Evolutionary conservation across 2,797 vertebrate genomes (phyloP).

Genomic region (Sebastes trivittatus): DNA sequence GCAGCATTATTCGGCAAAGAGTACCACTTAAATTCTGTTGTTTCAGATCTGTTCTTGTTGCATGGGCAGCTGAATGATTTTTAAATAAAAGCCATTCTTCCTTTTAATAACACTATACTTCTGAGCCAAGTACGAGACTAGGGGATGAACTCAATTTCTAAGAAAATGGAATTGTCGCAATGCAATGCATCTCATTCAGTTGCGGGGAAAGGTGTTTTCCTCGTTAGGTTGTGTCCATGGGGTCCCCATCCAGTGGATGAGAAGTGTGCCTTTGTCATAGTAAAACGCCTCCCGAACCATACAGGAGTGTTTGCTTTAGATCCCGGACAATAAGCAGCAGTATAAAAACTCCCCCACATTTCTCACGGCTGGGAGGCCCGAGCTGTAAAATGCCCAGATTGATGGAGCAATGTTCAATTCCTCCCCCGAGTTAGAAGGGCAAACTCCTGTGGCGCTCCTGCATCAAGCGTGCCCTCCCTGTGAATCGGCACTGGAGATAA

Average conservation of each 20-base stretch:
- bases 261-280: conserved; percentile 22
- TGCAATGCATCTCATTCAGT: conserved; percentile 5
- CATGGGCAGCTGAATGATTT: conserved; percentile 4
- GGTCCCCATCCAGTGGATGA: conserved; percentile 12
- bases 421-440: conserved; percentile 78
- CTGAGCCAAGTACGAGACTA: background rate
- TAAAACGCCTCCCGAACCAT: conserved; percentile 34
- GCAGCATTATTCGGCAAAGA: background rate
- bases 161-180: conserved; percentile 1
- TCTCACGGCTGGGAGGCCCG: conserved; percentile 74
- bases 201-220: conserved; percentile 17
- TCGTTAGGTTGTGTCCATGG: conserved; percentile 21
- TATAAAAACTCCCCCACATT: conserved; percentile 82
- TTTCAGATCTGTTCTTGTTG: background rate
- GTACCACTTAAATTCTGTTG: conserved; percentile 3
- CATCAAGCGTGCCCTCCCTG: conserved; percentile 74
- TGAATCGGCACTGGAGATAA: conserved; percentile 78
- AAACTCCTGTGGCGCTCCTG: conserved; percentile 73
- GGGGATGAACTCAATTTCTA: conserved; percentile 16
- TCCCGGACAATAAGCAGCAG: conserved; percentile 69
- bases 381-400: conserved; percentile 81
- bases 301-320: conserved; percentile 62
- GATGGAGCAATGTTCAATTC: conserved; percentile 81
- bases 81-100: conserved; percentile 8
- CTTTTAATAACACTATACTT: conserved; percentile 15